These are phyloP conservation scores for Turdus rufiventris DNA, from an alignment of 2,113 vertebrate genomes.

Conservation along the genomic window DNA sequence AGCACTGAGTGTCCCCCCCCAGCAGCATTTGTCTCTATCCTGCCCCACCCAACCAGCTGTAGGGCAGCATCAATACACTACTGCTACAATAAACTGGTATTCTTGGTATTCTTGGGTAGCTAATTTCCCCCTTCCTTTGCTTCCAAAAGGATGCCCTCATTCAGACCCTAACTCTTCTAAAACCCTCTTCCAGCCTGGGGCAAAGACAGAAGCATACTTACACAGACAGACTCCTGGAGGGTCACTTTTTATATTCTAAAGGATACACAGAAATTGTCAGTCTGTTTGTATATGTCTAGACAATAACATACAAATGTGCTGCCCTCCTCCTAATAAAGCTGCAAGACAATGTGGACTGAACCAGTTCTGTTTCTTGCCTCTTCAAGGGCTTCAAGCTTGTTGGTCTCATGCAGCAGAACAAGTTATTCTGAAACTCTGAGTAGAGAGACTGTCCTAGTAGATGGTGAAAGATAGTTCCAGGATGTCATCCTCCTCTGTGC, in stretches of 20 bases:
- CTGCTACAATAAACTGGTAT: background rate
- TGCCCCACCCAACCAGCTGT: background rate
- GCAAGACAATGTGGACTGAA: background rate
- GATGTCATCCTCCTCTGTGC: background rate
- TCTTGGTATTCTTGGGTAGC: background rate
- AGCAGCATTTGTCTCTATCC: background rate
- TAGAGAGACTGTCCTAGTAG: background rate
- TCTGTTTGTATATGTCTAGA: background rate
- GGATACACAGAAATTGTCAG: background rate
- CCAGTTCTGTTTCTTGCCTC: background rate
- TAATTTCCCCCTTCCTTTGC: background rate
- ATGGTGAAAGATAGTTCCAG: background rate
- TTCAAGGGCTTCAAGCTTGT: background rate
- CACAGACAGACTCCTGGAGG: fast-evolving
- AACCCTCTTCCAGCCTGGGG: background rate
- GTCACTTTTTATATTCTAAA: background rate
- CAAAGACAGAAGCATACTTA: background rate
- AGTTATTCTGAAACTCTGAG: background rate
- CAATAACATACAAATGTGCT: background rate
- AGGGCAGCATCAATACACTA: background rate
- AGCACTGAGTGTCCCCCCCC: background rate
- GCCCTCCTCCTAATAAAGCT: background rate
- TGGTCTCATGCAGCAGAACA: background rate
- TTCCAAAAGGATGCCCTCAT: background rate
- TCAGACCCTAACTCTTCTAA: background rate